phyloP scores from a whole-genome alignment of 2,113 vertebrate genomes.

The Pogona vitticeps region DNA sequence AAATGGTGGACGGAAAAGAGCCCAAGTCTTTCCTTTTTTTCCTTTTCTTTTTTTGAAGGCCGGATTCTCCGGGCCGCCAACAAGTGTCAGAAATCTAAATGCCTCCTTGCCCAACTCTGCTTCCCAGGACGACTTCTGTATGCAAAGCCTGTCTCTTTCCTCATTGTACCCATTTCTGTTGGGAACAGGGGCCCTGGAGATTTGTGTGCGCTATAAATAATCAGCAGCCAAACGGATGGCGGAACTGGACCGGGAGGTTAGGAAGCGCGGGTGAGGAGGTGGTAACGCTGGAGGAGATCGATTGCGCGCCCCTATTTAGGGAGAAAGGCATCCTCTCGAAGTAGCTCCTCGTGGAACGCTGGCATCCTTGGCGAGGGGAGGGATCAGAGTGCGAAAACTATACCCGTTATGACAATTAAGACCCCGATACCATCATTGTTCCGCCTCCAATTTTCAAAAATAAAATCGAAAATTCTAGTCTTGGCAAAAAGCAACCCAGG shows the following conservation, averaged over 20 bases:
- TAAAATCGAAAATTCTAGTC: neutral
- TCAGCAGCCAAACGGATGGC: constrained; percentile 1
- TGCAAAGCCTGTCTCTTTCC: constrained; percentile 1
- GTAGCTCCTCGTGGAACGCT: no score
- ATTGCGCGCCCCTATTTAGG: no score
- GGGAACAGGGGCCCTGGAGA: neutral
- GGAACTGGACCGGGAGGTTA: neutral
- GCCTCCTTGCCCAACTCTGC: neutral
- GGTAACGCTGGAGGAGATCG: neutral
- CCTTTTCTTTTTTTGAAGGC: neutral
- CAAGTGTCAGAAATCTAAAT: constrained; percentile 36
- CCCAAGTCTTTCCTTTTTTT: neutral
- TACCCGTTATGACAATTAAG: neutral
- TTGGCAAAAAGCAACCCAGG: neutral
- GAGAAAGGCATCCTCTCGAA: neutral
- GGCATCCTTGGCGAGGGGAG: no score
- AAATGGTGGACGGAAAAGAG: neutral
- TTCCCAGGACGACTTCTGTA: constrained; percentile 1
- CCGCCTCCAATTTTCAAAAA: no score
- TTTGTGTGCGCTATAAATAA: constrained; percentile 29
- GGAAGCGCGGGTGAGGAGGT: neutral
- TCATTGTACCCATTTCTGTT: constrained; percentile 16
- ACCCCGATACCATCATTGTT: neutral
- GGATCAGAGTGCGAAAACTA: neutral
- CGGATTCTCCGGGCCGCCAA: constrained; percentile 29